Percentiles rank a stretch among this genome's conserved stretches.
Evolutionary conservation across 2,888 invertebrate genomes (phyloP).

Genomic region (Dryococelus australis): DNA sequence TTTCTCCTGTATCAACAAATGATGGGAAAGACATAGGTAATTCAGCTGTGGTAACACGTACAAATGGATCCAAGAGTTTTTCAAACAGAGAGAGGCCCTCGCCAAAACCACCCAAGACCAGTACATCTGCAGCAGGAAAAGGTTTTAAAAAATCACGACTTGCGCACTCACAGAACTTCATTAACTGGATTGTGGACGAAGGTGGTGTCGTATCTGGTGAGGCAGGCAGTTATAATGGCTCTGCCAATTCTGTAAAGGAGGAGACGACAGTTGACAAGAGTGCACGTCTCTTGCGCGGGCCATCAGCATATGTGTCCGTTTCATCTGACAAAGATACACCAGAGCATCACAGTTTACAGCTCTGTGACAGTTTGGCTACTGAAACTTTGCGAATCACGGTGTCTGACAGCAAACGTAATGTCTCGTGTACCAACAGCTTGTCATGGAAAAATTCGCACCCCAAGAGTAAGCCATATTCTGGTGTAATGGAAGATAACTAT

Average conservation of each 20-base stretch:
- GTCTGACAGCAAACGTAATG: background rate
- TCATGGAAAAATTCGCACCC: background rate
- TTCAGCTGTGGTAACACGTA: background rate
- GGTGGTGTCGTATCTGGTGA: background rate
- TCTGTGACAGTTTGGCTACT: background rate
- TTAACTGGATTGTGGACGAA: background rate
- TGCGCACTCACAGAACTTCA: background rate
- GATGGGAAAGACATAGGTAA: too few relatives aligned
- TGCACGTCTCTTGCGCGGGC: background rate
- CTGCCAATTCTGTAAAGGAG: background rate
- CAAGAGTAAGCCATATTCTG: background rate
- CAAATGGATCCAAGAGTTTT: background rate
- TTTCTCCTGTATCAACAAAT: too few relatives aligned
- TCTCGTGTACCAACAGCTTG: background rate
- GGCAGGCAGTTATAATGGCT: too few relatives aligned
- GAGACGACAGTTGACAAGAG: background rate
- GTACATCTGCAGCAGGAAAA: background rate
- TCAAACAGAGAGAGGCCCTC: background rate
- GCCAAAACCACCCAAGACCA: background rate
- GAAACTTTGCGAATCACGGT: background rate
- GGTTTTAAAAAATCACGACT: background rate
- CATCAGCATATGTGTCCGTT: background rate
- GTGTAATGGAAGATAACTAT: background rate
- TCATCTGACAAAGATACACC: background rate
- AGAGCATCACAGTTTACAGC: background rate